Evolutionary conservation across 2,113 vertebrate species (phyloP).

Genomic region (Apaloderma vittatum): DNA sequence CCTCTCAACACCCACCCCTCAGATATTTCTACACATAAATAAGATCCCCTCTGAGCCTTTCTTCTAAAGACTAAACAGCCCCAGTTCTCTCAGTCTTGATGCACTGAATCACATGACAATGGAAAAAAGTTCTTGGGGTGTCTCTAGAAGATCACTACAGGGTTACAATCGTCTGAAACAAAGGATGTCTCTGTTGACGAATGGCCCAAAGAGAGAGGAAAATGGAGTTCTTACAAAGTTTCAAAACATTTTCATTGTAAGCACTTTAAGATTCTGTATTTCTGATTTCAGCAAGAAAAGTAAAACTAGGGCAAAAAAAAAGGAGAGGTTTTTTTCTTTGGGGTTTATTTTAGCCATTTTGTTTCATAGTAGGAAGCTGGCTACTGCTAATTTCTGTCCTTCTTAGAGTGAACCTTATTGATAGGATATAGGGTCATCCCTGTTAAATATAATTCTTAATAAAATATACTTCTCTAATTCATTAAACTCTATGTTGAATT

Average conservation of each 20-base stretch:
- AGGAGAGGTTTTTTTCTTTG: background rate
- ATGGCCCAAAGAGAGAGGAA: background rate
- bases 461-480: background rate
- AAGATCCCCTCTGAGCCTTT: no score
- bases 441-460: background rate
- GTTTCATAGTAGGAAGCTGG: background rate
- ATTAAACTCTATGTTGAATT: conserved; percentile 61
- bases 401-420: background rate
- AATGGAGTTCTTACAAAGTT: background rate
- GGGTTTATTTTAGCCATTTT: background rate
- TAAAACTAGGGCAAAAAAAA: background rate
- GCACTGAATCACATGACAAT: background rate
- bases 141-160: background rate
- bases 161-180: background rate
- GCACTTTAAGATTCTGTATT: background rate
- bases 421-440: background rate
- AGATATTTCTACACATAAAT: no score
- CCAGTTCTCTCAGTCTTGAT: no score
- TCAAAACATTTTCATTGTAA: background rate
- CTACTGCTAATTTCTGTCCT: background rate
- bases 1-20: no score
- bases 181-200: background rate
- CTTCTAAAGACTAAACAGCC: no score
- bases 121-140: background rate
- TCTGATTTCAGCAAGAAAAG: background rate